Conservation (phyloP, 1,140 invertebrate genomes). For the Scaptomyza hsui region DNA sequence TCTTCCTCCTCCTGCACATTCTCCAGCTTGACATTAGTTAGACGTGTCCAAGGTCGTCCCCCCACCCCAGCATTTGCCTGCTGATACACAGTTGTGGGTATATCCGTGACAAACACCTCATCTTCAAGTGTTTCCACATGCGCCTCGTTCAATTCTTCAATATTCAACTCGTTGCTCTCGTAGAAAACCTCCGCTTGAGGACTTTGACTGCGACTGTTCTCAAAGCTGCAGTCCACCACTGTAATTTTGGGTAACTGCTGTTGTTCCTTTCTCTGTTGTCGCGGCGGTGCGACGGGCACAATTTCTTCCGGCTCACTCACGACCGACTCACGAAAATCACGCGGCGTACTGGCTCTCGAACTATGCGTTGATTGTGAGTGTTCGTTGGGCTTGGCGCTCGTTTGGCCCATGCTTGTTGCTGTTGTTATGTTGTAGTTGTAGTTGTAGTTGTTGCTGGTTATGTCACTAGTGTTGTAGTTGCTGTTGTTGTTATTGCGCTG, state of each 20-base stretch:
- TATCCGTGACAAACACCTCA: slow-evolving; percentile 67
- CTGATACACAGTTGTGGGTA: slow-evolving; percentile 72
- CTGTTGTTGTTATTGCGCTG: slow-evolving; percentile 45
- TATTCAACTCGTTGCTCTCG: slow-evolving; percentile 54
- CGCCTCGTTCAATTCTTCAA: slow-evolving; percentile 63
- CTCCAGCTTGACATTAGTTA: slow-evolving; percentile 74
- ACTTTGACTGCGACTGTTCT: slow-evolving; percentile 24
- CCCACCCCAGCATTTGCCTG: slow-evolving; percentile 35
- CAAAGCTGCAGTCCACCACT: slow-evolving; percentile 71
- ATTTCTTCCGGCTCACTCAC: slow-evolving; percentile 25
- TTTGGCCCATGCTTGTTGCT: slow-evolving; percentile 71
- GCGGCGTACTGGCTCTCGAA: slow-evolving; percentile 64
- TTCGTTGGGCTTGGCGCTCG: slow-evolving; percentile 69
- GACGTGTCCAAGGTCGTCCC: slow-evolving; percentile 59
- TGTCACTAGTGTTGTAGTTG: slow-evolving; percentile 22
- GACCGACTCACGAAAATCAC: slow-evolving; percentile 76
- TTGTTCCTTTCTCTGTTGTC: slow-evolving; percentile 22
- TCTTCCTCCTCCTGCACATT: slow-evolving; percentile 74
- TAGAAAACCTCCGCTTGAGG: slow-evolving; percentile 58
- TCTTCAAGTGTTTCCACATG: slow-evolving; percentile 62
- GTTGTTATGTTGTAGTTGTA: slow-evolving; percentile 7
- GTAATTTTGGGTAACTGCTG: slow-evolving; percentile 74
- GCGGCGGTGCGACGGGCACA: slow-evolving; percentile 48
- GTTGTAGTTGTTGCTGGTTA: slow-evolving; percentile 32
- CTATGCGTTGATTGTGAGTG: slow-evolving; percentile 41